These are phyloP conservation scores for Danio aesculapii DNA, from an alignment of 2,797 vertebrate genomes.

Conservation along the genomic window DNA sequence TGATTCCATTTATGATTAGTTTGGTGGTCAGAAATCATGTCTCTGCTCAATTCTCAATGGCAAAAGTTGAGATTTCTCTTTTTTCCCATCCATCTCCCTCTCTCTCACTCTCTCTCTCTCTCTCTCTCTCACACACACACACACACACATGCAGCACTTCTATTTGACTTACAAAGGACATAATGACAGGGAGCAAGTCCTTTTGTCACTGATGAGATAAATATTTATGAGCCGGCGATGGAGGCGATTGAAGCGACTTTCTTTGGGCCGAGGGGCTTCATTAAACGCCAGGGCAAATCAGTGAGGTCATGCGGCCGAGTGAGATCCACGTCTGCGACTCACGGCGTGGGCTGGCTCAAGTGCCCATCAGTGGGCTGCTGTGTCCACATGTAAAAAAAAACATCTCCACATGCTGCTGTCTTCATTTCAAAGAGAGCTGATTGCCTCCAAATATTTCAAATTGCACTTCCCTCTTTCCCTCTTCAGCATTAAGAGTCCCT, in stretches of 20 bases:
- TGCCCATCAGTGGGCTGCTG: conserved; percentile 48
- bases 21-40: not conserved
- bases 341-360: conserved; percentile 51
- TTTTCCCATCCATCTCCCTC: not conserved
- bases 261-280: conserved; percentile 61
- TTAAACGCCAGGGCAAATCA: conserved; percentile 59
- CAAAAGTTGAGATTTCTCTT: conserved; percentile 12
- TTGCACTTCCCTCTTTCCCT: conserved; percentile 56
- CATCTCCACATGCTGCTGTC: conserved; percentile 30
- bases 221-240: conserved; percentile 62
- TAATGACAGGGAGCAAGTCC: conserved; percentile 54
- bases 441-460: conserved; percentile 60
- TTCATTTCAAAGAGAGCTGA: conserved; percentile 62
- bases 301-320: conserved; percentile 49
- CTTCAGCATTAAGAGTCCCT: conserved; percentile 57
- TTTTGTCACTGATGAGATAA: conserved; percentile 66
- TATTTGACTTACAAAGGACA: conserved; percentile 62
- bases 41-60: not conserved
- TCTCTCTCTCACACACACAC: conserved; percentile 16
- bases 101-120: no score
- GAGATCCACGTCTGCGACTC: conserved; percentile 34
- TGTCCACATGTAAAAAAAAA: conserved; percentile 48
- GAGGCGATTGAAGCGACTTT: conserved; percentile 58
- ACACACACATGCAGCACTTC: conserved; percentile 32
- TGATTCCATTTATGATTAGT: not conserved